Evolutionary conservation across 1,140 invertebrate species (phyloP).

Genomic region (Battus philenor): DNA sequence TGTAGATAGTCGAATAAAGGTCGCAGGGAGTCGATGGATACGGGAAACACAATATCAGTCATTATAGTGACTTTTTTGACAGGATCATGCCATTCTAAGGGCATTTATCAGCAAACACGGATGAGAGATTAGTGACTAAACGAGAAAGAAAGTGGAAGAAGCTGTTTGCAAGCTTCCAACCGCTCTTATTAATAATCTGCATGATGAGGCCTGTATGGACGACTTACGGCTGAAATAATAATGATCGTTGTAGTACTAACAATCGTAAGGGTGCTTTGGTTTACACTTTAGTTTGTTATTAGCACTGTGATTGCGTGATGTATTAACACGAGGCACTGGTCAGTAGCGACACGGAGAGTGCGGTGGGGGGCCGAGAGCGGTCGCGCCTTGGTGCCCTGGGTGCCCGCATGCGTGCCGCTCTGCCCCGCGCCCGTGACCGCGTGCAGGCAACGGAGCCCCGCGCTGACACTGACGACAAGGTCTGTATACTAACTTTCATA

Average conservation of each 20-base stretch:
- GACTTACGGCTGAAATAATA: neutral
- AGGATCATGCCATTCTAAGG: no score
- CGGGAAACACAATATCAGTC: no score
- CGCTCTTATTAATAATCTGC: no score
- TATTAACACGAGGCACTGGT: slow-evolving; percentile 15
- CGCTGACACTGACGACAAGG: slow-evolving; percentile 41
- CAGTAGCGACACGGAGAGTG: slow-evolving; percentile 71
- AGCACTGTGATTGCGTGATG: neutral
- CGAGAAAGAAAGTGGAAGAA: no score
- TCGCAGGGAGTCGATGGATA: no score
- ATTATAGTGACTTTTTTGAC: no score
- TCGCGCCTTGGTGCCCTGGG: slow-evolving; percentile 42
- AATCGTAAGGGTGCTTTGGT: neutral
- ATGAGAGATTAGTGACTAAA: no score
- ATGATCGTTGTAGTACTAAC: neutral
- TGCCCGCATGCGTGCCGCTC: slow-evolving; percentile 42
- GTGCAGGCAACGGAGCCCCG: slow-evolving; percentile 46
- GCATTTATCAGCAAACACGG: no score
- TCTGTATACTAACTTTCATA: slow-evolving; percentile 11
- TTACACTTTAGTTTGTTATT: neutral
- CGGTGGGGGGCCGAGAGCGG: slow-evolving; percentile 38
- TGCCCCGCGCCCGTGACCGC: slow-evolving; percentile 44
- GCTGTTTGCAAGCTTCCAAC: no score
- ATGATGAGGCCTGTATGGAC: no score
- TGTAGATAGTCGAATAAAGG: no score